Conservation (phyloP, 2,113 vertebrate species). For the Apaloderma vittatum region DNA sequence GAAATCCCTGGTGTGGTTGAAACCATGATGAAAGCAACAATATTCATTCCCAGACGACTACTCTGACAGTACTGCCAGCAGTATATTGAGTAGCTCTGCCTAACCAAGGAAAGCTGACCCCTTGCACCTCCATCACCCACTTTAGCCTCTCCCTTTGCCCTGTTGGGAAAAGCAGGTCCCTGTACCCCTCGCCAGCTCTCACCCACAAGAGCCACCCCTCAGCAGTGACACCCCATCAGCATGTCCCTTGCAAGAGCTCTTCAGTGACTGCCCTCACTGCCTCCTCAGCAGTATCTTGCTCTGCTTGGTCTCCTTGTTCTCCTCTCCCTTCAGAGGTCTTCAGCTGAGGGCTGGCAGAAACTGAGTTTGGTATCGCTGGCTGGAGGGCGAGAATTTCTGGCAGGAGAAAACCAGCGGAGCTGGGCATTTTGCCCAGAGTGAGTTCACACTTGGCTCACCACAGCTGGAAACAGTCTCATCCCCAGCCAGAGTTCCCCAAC, state of each 20-base stretch:
- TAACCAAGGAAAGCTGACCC: not conserved
- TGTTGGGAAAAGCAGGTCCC: not conserved
- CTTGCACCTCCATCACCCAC: not conserved
- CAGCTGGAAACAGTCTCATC: slow-evolving; percentile 58
- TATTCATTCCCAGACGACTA: not conserved
- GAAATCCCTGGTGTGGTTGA: not conserved
- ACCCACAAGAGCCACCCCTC: not conserved
- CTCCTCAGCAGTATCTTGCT: not conserved
- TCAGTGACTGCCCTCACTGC: not conserved
- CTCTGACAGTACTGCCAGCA: not conserved
- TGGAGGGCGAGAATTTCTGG: slow-evolving; percentile 28
- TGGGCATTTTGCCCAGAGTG: slow-evolving; percentile 53
- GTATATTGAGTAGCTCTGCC: not conserved
- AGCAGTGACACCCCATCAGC: fast-evolving
- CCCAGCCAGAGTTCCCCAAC: slow-evolving; percentile 38
- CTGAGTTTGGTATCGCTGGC: not conserved
- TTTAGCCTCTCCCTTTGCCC: fast-evolving
- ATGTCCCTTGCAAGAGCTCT: not conserved
- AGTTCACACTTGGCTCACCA: slow-evolving; percentile 67
- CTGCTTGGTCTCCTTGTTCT: not conserved
- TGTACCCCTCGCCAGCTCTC: not conserved
- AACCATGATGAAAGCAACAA: not conserved
- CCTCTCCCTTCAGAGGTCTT: not conserved
- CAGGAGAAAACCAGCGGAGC: slow-evolving; percentile 16
- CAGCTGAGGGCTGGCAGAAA: not conserved